Percentiles rank a stretch among this genome's conserved stretches.
phyloP scores from a whole-genome alignment of 2,888 invertebrate genomes.

The Apodemia duryi region DNA sequence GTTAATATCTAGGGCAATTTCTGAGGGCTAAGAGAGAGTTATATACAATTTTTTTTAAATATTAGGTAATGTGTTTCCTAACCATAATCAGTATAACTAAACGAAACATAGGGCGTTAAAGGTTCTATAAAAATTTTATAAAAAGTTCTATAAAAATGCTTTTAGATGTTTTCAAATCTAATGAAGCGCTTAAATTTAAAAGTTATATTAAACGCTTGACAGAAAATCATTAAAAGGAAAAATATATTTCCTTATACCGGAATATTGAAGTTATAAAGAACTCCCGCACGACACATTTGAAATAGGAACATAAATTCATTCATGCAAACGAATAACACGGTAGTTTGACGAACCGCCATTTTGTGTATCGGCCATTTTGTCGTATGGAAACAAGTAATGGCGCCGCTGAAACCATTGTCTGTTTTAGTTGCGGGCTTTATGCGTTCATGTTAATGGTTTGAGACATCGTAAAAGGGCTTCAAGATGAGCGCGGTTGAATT shows the following conservation, averaged over 20 bases:
- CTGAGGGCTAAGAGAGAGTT: too few species aligned
- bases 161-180: too few species aligned
- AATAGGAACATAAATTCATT: conserved; percentile 13
- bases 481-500: conserved; percentile 30
- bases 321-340: conserved; percentile 32
- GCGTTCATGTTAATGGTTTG: conserved; percentile 33
- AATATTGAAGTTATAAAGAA: conserved; percentile 4
- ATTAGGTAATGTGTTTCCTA: too few species aligned
- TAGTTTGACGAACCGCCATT: conserved; percentile 40
- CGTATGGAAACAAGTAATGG: conserved; percentile 46
- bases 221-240: not conserved
- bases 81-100: too few species aligned
- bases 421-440: conserved; percentile 38
- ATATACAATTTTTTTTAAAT: too few species aligned
- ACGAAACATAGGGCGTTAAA: too few species aligned
- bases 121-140: too few species aligned
- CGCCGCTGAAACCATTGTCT: conserved; percentile 40
- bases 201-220: too few species aligned
- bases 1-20: too few species aligned
- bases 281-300: conserved; percentile 8
- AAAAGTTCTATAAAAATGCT: too few species aligned
- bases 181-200: too few species aligned
- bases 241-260: not conserved
- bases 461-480: conserved; percentile 30
- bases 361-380: conserved; percentile 40